Evolutionary conservation across 2,797 vertebrate genomes (phyloP).

Genomic region (Monodelphis domestica): DNA sequence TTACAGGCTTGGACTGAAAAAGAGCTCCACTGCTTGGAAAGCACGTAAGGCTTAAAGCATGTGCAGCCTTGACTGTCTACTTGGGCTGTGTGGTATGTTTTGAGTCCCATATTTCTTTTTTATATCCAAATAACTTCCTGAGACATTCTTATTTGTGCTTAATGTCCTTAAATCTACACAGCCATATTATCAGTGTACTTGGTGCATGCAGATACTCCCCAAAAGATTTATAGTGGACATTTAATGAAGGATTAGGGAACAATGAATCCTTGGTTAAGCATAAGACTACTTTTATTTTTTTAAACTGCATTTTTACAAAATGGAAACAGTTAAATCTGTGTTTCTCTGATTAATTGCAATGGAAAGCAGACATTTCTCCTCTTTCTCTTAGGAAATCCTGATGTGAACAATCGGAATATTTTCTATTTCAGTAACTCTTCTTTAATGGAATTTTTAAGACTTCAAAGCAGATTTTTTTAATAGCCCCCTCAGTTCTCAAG

Average conservation of each 20-base stretch:
- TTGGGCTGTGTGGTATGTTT: background rate
- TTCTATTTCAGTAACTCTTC: constrained; percentile 56
- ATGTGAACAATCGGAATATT: constrained; percentile 44
- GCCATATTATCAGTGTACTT: constrained; percentile 60
- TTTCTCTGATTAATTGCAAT: constrained; percentile 62
- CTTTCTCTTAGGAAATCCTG: constrained; percentile 68
- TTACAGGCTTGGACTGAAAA: constrained; percentile 8
- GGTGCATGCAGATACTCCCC: constrained; percentile 44
- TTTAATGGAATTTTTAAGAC: constrained; percentile 58
- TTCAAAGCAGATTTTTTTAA: constrained; percentile 59
- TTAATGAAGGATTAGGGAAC: constrained; percentile 70
- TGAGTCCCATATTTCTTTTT: constrained; percentile 51
- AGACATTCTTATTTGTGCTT: constrained; percentile 44
- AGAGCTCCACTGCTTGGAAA: constrained; percentile 24
- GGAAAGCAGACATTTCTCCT: constrained; percentile 53
- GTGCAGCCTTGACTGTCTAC: background rate
- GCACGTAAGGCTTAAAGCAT: constrained; percentile 19
- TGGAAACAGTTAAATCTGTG: constrained; percentile 55
- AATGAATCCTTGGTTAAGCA: constrained; percentile 50
- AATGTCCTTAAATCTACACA: constrained; percentile 64
- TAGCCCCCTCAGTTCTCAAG: constrained; percentile 12
- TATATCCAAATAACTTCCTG: constrained; percentile 47
- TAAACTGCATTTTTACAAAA: constrained; percentile 54
- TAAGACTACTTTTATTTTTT: constrained; percentile 64
- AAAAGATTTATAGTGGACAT: constrained; percentile 70